Percentiles rank a stretch among this genome's conserved stretches.
Evolutionary conservation across 2,113 vertebrate genomes (phyloP).

Genomic region (Pluvianellus socialis): DNA sequence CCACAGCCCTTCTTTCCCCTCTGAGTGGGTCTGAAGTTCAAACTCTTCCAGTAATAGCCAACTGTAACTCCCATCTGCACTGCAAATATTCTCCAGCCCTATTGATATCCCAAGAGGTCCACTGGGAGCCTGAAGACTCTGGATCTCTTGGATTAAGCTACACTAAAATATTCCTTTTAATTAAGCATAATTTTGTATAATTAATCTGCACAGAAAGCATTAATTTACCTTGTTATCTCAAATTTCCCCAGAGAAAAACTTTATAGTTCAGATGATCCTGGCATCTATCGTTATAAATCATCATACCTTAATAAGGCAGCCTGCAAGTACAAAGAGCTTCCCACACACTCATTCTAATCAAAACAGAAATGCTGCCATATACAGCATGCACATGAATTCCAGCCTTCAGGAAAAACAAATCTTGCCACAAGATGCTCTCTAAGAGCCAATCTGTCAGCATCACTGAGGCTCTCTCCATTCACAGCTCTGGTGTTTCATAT

Average conservation of each 20-base stretch:
- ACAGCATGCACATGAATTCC: neutral
- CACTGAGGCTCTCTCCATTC: neutral
- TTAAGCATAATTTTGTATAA: constrained; percentile 35
- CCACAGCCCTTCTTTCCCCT: neutral
- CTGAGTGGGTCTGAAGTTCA: neutral
- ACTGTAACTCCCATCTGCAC: neutral
- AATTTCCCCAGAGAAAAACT: neutral
- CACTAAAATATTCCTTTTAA: neutral
- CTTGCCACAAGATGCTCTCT: neutral
- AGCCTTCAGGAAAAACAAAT: neutral
- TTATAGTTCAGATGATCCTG: neutral
- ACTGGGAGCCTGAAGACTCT: neutral
- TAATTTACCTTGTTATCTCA: neutral
- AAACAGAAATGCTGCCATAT: neutral
- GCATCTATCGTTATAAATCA: neutral
- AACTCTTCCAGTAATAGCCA: neutral
- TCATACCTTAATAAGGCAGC: neutral
- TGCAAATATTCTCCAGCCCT: neutral
- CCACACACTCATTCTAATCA: neutral
- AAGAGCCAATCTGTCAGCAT: neutral
- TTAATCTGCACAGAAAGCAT: constrained; percentile 15
- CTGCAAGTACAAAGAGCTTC: neutral
- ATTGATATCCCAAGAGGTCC: neutral
- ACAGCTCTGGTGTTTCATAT: neutral
- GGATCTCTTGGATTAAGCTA: neutral